Evolutionary conservation across 2,797 vertebrate genomes (phyloP).

Genomic region (Mormyrops attenuatus): DNA sequence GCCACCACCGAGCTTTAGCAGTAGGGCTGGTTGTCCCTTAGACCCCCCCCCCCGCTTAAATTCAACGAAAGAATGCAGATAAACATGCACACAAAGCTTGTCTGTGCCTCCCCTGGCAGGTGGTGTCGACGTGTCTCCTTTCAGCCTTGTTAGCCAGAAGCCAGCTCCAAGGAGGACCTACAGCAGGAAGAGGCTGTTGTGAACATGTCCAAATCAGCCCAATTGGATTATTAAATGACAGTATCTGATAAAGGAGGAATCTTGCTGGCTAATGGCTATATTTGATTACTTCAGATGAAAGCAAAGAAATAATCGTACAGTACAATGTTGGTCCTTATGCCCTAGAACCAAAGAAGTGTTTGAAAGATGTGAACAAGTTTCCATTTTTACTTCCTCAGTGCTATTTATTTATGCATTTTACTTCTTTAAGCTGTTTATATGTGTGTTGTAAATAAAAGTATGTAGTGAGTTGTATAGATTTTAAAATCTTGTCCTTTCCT

Average conservation of each 20-base stretch:
- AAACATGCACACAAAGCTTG: too few relatives aligned
- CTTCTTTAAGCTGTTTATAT: not conserved
- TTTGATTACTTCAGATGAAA: too few relatives aligned
- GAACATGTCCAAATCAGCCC: not conserved
- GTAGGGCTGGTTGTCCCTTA: too few relatives aligned
- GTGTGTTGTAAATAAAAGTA: not conserved
- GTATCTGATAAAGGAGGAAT: not conserved
- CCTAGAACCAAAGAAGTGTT: not conserved
- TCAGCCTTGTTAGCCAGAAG: conserved; percentile 44
- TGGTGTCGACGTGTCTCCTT: conserved; percentile 61
- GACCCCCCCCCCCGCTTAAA: not conserved
- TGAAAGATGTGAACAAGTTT: not conserved
- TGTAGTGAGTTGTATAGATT: not conserved
- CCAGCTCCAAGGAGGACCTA: conserved; percentile 57
- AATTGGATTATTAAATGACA: not conserved
- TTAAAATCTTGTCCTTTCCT: not conserved
- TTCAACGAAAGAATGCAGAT: not conserved
- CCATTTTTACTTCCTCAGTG: not conserved
- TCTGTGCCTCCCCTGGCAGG: not conserved
- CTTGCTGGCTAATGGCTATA: not conserved
- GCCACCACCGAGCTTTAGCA: not conserved
- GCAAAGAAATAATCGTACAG: not conserved
- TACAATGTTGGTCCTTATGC: not conserved
- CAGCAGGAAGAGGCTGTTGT: conserved; percentile 75
- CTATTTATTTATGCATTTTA: not conserved